A percentile compares a stretch with the other conserved stretches of the same genome.
phyloP scores from a whole-genome alignment of 2,888 invertebrate genomes.

The Zhuqinia jingwanae region DNA sequence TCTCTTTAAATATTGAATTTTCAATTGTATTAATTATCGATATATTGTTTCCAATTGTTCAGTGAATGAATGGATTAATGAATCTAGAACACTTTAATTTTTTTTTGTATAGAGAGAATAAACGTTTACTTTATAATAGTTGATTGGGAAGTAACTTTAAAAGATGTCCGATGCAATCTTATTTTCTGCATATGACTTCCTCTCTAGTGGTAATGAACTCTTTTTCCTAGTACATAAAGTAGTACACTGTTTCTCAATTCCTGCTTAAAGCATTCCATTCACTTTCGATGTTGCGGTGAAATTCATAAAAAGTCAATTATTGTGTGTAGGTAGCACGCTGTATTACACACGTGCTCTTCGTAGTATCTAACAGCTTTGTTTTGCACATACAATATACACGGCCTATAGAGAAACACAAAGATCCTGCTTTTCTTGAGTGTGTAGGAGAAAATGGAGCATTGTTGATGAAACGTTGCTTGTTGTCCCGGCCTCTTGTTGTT shows the following conservation, averaged over 20 bases:
- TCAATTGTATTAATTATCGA: too few species aligned
- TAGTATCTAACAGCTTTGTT: background rate
- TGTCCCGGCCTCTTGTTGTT: too few species aligned
- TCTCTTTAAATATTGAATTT: too few species aligned
- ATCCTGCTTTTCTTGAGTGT: background rate
- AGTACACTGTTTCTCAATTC: background rate
- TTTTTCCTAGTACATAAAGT: slow-evolving; percentile 22
- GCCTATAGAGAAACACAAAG: background rate
- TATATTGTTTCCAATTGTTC: too few species aligned
- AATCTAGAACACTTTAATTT: too few species aligned
- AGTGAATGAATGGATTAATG: too few species aligned
- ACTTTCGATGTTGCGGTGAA: slow-evolving; percentile 33
- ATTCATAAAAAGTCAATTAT: slow-evolving; percentile 36
- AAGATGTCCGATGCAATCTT: slow-evolving; percentile 30
- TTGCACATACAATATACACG: background rate
- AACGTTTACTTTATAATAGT: too few species aligned
- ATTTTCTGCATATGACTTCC: slow-evolving; percentile 47
- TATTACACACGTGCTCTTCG: background rate
- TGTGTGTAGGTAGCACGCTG: background rate
- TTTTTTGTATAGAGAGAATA: too few species aligned
- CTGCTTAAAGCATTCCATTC: background rate
- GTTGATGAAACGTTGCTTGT: background rate
- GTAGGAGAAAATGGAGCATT: slow-evolving; percentile 30
- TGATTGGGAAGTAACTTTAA: too few species aligned
- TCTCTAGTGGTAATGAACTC: slow-evolving; percentile 52